Conservation (phyloP, 2,888 invertebrate genomes). For the Eurytoma adleriae region DNA sequence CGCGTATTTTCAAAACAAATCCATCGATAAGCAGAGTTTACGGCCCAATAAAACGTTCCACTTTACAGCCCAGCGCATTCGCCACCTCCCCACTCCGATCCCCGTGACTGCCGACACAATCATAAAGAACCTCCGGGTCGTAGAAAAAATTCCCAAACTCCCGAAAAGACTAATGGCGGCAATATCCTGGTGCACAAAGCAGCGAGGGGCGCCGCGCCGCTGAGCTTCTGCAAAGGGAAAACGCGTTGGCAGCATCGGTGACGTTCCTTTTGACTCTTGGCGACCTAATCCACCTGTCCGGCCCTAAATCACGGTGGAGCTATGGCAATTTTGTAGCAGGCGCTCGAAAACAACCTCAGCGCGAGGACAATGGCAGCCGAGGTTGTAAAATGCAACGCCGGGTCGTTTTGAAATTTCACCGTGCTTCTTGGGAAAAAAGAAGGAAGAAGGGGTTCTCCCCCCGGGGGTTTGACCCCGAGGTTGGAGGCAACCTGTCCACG, state of each 20-base stretch:
- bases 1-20: slow-evolving; percentile 32
- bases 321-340: slow-evolving; percentile 37
- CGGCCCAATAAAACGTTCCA: slow-evolving; percentile 17
- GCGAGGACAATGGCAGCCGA: background rate
- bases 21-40: slow-evolving; percentile 36
- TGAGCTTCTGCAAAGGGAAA: too few relatives aligned
- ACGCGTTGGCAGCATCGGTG: background rate
- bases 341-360: slow-evolving; percentile 21
- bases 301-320: slow-evolving; percentile 43
- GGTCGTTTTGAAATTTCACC: slow-evolving; percentile 30
- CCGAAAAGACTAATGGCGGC: background rate
- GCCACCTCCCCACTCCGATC: slow-evolving; percentile 2
- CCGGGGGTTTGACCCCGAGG: slow-evolving; percentile 26
- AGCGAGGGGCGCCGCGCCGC: background rate
- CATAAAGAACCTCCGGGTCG: slow-evolving; percentile 6
- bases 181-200: background rate
- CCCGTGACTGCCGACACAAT: background rate
- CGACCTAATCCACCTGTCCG: slow-evolving; percentile 50
- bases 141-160: background rate
- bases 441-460: background rate
- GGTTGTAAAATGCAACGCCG: slow-evolving; percentile 26
- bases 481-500: background rate
- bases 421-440: slow-evolving; percentile 40
- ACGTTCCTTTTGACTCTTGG: slow-evolving; percentile 39
- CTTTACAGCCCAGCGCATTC: slow-evolving; percentile 29